Evolutionary conservation across 2,113 vertebrate genomes (phyloP), one percentile per base, ranked within the genome.

Genomic region (Oryzias celebensis): DNA sequence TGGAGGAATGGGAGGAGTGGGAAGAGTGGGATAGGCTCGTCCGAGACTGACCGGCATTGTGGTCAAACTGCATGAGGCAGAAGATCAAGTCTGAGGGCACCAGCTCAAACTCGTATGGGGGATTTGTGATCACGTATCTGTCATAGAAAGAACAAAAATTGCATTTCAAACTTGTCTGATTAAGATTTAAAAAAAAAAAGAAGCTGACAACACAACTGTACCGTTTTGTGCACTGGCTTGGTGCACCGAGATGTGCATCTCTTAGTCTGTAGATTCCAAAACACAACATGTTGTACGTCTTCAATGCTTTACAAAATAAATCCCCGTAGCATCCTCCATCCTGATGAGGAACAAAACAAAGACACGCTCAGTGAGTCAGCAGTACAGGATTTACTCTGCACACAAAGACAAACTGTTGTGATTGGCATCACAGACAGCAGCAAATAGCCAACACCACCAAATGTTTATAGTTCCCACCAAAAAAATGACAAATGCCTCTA

Each of bases 271-370:
- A 98, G 90, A 99, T 99, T 75, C 97, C 97, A 78, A 99, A 99
- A 91, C 96, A 98, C 88, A 99, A 93, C 97, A 99, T 99, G 89
- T 98, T 99, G 86, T 99, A 99, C 0, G 97, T 99, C 94, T 99
- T 99, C 88, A 99, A 75, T 63, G 97, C 97, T 93, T 99, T 99
- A 90, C 97, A 99, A 91, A 98, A 99, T 18, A 99, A 91, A 84
- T 99, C 97, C 75, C 97, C 97, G 4, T 99, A 99, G 93, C 97
- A 99, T 70, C 97, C 97, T 42, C 97, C 97, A 58, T 99, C 97
- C 97, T 99, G 82, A 63, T 56, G 76, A 76, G 64, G 5, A 75
- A 70, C 47, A 65, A 53, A 77, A 65, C 50, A 68, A 59, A 76
- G 46, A 50, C 52, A 68, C 8, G n/a, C 15, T 55, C 14, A 54